Percentiles rank a stretch among this genome's conserved stretches.
phyloP scores from a whole-genome alignment of 2,113 vertebrate genomes.

The Epinephelus lanceolatus region DNA sequence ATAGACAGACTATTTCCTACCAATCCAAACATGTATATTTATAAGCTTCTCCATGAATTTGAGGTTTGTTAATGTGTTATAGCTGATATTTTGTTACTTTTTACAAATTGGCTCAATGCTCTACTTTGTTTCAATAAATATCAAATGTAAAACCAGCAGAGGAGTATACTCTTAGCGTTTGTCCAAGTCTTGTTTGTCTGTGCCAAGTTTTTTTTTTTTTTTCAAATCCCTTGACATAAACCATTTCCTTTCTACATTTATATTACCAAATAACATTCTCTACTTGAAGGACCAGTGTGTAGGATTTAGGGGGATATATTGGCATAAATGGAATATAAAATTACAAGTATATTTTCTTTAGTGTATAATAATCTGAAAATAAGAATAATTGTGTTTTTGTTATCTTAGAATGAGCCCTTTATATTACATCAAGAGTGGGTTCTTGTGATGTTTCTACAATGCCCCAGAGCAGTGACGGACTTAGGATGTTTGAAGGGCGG shows the following conservation, averaged over 20 bases:
- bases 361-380: too few relatives aligned
- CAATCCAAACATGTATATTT: conserved; percentile 85
- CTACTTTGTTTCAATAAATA: conserved; percentile 88
- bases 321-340: too few relatives aligned
- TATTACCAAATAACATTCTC: background rate
- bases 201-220: background rate
- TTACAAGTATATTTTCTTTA: too few relatives aligned
- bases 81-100: conserved; percentile 84
- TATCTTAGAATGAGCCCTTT: too few relatives aligned
- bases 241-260: background rate
- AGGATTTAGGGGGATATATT: too few relatives aligned
- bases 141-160: conserved; percentile 79
- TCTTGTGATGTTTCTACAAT: too few relatives aligned
- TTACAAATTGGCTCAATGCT: conserved; percentile 82
- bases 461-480: too few relatives aligned
- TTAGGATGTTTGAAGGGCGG: too few relatives aligned
- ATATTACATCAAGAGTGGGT: too few relatives aligned
- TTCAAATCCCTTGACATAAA: background rate
- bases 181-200: conserved; percentile 30
- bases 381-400: too few relatives aligned
- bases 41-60: conserved; percentile 84
- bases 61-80: conserved; percentile 82
- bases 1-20: conserved; percentile 63
- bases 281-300: too few relatives aligned
- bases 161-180: conserved; percentile 43